Evolutionary conservation across 1,140 invertebrate species (phyloP).

Genomic region (Tetranychus urticae): DNA sequence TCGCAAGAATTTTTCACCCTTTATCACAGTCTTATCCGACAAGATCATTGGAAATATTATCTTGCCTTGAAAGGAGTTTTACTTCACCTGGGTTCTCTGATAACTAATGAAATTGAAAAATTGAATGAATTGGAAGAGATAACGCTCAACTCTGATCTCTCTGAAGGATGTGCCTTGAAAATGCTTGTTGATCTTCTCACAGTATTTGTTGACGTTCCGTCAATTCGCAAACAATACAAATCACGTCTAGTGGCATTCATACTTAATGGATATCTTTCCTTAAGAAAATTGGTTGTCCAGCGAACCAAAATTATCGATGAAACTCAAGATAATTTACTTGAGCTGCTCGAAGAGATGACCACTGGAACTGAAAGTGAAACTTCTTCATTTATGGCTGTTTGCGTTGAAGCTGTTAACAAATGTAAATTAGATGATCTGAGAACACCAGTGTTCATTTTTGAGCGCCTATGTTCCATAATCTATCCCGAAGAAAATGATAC

Average conservation of each 20-base stretch:
- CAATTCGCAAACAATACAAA: conserved; percentile 64
- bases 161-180: conserved; percentile 68
- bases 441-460: conserved; percentile 85
- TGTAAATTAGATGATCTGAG: conserved; percentile 73
- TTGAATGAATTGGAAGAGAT: conserved; percentile 63
- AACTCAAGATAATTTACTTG: conserved; percentile 80
- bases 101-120: conserved; percentile 64
- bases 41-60: conserved; percentile 53
- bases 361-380: conserved; percentile 85
- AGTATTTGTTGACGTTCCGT: conserved; percentile 36
- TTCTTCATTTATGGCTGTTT: conserved; percentile 86
- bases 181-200: conserved; percentile 64
- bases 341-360: conserved; percentile 86
- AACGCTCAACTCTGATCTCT: conserved; percentile 72
- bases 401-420: conserved; percentile 82
- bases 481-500: conserved; percentile 92
- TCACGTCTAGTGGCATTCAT: conserved; percentile 60
- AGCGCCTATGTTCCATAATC: conserved; percentile 86
- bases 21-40: conserved; percentile 53
- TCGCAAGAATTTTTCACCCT: conserved; percentile 69
- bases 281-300: conserved; percentile 73
- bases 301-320: conserved; percentile 82
- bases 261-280: conserved; percentile 73
- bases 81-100: conserved; percentile 50
- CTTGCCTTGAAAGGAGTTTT: conserved; percentile 54